These are phyloP conservation scores for Noctilio leporinus DNA, from an alignment of 2,113 vertebrate genomes.

Conservation along the genomic window DNA sequence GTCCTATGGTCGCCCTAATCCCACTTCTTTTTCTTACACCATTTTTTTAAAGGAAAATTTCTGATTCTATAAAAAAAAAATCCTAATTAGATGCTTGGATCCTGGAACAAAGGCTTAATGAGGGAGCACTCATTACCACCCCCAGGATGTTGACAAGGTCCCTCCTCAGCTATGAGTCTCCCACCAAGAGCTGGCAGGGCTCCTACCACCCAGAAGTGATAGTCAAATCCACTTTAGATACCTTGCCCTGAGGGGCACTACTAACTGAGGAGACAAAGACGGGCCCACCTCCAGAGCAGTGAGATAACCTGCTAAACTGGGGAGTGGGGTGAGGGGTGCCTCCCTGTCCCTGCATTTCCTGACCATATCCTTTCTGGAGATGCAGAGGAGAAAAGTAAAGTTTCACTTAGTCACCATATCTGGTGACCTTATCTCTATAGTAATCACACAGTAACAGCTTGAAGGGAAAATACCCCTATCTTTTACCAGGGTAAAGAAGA, in stretches of 20 bases:
- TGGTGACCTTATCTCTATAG: slow-evolving; percentile 1
- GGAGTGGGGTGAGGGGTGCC: neutral
- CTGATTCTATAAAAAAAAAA: slow-evolving; percentile 11
- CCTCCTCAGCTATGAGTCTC: slow-evolving; percentile 9
- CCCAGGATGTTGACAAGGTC: slow-evolving; percentile 45
- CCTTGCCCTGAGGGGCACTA: neutral
- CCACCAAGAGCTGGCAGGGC: slow-evolving; percentile 28
- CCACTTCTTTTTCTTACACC: neutral
- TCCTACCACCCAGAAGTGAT: slow-evolving; percentile 62
- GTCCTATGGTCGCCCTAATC: neutral
- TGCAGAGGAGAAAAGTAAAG: neutral
- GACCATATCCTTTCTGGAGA: neutral
- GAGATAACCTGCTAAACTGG: neutral
- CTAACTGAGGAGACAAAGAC: neutral
- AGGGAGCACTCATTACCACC: neutral
- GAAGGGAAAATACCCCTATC: neutral
- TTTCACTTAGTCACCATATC: neutral
- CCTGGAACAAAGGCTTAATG: slow-evolving; percentile 23
- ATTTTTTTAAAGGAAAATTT: neutral
- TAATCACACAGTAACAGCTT: neutral
- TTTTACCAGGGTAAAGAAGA: neutral
- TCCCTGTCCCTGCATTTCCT: neutral
- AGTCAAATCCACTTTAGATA: slow-evolving; percentile 9
- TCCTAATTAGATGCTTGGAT: slow-evolving; percentile 24
- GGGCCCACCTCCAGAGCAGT: slow-evolving; percentile 1